These are phyloP conservation scores for Heteromormyrus szaboi DNA, from an alignment of 2,797 vertebrate species.

Conservation along the genomic window DNA sequence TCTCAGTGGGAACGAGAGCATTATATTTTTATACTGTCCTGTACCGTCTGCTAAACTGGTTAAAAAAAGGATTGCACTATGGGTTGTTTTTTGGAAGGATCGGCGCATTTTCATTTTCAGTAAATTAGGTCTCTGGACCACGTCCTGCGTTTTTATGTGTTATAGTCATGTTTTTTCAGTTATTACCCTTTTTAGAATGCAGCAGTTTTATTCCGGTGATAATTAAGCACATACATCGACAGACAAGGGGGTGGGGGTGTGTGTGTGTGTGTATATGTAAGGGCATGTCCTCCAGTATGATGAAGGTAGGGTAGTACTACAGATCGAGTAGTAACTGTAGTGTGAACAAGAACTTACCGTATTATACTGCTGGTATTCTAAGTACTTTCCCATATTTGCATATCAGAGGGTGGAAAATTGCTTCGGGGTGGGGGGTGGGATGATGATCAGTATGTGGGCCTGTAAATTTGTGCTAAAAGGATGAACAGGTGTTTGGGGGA, in stretches of 20 bases:
- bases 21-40: slow-evolving; percentile 6
- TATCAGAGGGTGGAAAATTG: background rate
- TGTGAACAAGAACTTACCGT: background rate
- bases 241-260: background rate
- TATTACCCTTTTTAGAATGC: background rate
- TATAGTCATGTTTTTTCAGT: background rate
- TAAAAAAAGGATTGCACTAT: background rate
- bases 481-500: slow-evolving; percentile 17
- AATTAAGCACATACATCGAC: background rate
- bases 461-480: slow-evolving; percentile 38
- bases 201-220: background rate
- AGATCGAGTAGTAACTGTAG: background rate
- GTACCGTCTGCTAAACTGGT: background rate
- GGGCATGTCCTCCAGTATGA: background rate
- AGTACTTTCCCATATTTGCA: background rate
- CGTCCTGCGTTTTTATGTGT: background rate
- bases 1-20: background rate
- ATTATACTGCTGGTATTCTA: background rate
- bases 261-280: background rate
- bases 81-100: background rate
- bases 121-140: background rate
- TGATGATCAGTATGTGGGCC: slow-evolving; percentile 40
- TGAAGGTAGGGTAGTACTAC: background rate
- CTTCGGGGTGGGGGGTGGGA: background rate
- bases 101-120: background rate